These are phyloP conservation scores for Peromyscus californicus DNA, from an alignment of 2,113 vertebrate genomes.

Conservation along the genomic window DNA sequence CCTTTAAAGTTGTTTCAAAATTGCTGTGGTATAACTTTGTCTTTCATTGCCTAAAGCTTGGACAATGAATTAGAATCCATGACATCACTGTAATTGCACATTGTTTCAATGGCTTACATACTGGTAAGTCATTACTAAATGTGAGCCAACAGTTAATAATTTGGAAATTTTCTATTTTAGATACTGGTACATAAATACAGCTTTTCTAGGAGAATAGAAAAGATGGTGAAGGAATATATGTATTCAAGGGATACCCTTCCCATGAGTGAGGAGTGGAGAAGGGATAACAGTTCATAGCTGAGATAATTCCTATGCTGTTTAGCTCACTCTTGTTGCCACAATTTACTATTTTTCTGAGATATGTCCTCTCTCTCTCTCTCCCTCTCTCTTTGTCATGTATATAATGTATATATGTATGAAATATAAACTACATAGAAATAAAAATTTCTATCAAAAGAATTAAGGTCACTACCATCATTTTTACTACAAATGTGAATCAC, in stretches of 20 bases:
- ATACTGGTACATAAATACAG: neutral
- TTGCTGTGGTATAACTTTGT: neutral
- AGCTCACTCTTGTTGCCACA: neutral
- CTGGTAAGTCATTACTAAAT: neutral
- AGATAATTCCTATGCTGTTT: neutral
- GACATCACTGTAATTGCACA: neutral
- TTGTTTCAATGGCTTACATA: neutral
- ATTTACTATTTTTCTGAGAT: neutral
- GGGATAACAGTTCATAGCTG: neutral
- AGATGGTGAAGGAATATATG: neutral
- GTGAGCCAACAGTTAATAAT: too few relatives aligned
- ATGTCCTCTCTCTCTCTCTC: neutral
- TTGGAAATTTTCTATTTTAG: neutral
- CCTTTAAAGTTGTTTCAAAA: neutral
- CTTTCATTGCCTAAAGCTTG: neutral
- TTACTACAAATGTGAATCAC: neutral
- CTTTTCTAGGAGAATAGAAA: neutral
- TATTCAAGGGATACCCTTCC: neutral
- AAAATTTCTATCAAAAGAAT: neutral
- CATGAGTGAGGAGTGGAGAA: neutral
- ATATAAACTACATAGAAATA: neutral
- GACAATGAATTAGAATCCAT: neutral
- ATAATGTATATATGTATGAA: too few relatives aligned
- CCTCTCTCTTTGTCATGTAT: too few relatives aligned
- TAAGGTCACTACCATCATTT: neutral